A percentile compares a stretch with the other conserved stretches of the same genome.
phyloP scores from a whole-genome alignment of 2,888 invertebrate species.

The Spisula subtruncata region DNA sequence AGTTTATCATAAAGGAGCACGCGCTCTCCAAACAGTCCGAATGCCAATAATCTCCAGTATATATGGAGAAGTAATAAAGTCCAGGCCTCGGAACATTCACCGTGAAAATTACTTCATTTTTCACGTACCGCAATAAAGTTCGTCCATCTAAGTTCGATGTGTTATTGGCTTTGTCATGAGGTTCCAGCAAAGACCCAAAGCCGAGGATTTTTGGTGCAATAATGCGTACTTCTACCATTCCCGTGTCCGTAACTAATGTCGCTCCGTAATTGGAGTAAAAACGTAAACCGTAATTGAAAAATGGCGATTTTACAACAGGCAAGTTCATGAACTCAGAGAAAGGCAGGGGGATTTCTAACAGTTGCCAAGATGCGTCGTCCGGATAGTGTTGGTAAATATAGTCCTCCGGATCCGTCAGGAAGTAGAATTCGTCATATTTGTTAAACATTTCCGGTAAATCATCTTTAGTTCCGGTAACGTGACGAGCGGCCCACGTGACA shows the following conservation, averaged over 20 bases:
- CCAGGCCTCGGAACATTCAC: constrained; percentile 87
- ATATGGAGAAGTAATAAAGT: constrained; percentile 88
- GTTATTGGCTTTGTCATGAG: constrained; percentile 78
- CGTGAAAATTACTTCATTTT: constrained; percentile 86
- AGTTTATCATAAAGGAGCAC: constrained; percentile 85
- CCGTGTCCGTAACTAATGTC: constrained; percentile 81
- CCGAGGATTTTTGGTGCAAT: constrained; percentile 83
- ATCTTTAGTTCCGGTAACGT: constrained; percentile 83
- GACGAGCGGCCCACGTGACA: constrained; percentile 99
- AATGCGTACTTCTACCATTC: constrained; percentile 84
- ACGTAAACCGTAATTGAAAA: constrained; percentile 87
- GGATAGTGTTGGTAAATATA: constrained; percentile 87
- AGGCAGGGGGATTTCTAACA: constrained; percentile 88
- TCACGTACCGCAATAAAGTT: constrained; percentile 81
- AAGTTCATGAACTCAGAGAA: constrained; percentile 88
- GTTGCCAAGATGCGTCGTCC: constrained; percentile 88
- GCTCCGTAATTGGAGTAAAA: constrained; percentile 85
- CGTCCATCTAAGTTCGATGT: constrained; percentile 80
- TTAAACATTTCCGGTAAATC: constrained; percentile 83
- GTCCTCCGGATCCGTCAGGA: constrained; percentile 87
- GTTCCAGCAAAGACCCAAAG: constrained; percentile 83
- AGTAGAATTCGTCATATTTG: constrained; percentile 88
- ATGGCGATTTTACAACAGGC: constrained; percentile 88
- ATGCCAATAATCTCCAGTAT: constrained; percentile 85
- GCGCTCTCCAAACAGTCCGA: constrained; percentile 86